Evolutionary conservation across 2,888 invertebrate species (phyloP).

Genomic region (Ormyrus labotus): DNA sequence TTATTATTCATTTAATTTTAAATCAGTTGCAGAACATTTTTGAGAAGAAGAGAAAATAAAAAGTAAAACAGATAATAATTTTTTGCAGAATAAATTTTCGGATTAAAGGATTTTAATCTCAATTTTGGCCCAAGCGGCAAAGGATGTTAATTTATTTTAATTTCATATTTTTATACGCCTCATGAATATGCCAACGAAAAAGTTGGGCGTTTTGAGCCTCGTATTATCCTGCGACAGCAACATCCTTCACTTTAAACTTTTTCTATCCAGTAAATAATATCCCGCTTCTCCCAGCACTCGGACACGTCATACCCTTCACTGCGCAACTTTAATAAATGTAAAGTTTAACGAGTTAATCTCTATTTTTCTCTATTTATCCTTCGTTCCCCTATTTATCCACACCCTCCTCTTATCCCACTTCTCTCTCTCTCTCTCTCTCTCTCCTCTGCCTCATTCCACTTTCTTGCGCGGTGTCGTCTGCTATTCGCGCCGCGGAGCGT

Average conservation of each 20-base stretch:
- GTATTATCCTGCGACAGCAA: neutral
- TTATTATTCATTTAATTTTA: too few species aligned
- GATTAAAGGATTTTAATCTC: too few species aligned
- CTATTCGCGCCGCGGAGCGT: neutral
- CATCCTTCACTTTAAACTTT: too few species aligned
- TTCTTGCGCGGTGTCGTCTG: too few species aligned
- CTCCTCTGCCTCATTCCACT: neutral
- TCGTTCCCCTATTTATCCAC: neutral
- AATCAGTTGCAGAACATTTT: too few species aligned
- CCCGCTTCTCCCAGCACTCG: neutral
- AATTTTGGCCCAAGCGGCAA: too few species aligned
- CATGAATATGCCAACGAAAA: neutral
- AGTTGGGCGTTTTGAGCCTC: neutral
- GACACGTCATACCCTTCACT: neutral
- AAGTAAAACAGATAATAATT: too few species aligned
- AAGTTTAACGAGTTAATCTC: conserved; percentile 52
- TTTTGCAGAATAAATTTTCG: too few species aligned
- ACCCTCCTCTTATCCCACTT: conserved; percentile 8
- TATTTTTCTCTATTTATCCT: conserved; percentile 17
- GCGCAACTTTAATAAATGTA: conserved; percentile 35
- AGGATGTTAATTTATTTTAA: too few species aligned
- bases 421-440: conserved; percentile 32
- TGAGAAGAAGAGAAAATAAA: too few species aligned
- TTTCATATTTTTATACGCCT: too few species aligned
- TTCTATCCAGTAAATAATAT: conserved; percentile 2